Percentiles rank a stretch among this genome's conserved stretches.
Evolutionary conservation across 2,888 invertebrate genomes (phyloP).

Genomic region (Platycnemis pennipes): DNA sequence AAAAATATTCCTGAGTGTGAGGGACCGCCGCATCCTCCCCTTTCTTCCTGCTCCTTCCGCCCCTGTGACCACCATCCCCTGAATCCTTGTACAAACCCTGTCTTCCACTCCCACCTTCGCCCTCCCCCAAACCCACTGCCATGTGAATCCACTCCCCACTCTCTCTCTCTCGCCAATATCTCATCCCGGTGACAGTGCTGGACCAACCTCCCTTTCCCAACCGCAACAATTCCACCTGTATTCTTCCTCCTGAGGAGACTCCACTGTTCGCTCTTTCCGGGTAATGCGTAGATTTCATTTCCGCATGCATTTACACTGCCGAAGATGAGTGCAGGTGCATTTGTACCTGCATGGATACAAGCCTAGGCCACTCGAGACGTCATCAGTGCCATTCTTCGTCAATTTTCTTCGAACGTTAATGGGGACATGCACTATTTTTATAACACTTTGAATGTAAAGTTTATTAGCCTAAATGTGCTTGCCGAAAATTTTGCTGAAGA

Average conservation of each 20-base stretch:
- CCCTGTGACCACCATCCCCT: too few species aligned
- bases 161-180: not conserved
- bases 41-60: not conserved
- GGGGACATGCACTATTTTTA: too few species aligned
- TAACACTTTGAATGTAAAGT: too few species aligned
- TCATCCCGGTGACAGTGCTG: not conserved
- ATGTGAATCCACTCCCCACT: not conserved
- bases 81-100: not conserved
- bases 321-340: too few species aligned
- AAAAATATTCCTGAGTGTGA: not conserved
- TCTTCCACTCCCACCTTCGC: not conserved
- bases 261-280: not conserved
- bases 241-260: not conserved
- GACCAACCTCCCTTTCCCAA: not conserved
- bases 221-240: not conserved
- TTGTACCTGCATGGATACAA: too few species aligned
- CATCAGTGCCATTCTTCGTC: too few species aligned
- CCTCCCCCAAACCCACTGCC: not conserved
- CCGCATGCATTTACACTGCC: not conserved
- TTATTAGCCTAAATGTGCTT: too few species aligned
- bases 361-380: too few species aligned
- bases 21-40: not conserved
- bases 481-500: too few species aligned
- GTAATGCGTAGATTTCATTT: not conserved
- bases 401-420: too few species aligned